Percentiles rank a stretch among this genome's conserved stretches.
Conservation (phyloP, 2,113 vertebrate genomes). For the Falcunculus frontatus region DNA sequence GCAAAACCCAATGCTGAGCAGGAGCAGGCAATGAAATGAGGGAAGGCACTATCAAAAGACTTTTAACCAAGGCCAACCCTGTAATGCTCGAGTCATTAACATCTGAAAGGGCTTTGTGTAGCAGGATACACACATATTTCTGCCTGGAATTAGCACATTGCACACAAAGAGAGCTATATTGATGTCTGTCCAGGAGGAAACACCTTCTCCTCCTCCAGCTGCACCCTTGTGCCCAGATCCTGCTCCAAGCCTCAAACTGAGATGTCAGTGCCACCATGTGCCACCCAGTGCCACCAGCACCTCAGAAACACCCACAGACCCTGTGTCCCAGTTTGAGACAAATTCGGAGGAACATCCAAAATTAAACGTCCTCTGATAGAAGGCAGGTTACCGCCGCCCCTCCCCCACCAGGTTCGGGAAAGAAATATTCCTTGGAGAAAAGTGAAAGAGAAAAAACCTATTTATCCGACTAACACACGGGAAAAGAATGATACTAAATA, state of each 20-base stretch:
- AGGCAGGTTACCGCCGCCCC: too few species aligned
- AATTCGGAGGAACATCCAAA: too few species aligned
- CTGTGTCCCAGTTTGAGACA: not conserved
- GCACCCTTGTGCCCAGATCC: not conserved
- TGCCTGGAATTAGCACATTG: not conserved
- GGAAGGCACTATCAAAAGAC: not conserved
- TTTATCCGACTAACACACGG: too few species aligned
- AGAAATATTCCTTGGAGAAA: too few species aligned
- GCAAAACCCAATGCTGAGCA: not conserved
- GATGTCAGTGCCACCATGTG: not conserved
- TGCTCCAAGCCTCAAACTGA: not conserved
- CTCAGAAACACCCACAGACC: not conserved
- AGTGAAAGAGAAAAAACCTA: too few species aligned
- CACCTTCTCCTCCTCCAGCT: not conserved
- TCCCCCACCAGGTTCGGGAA: too few species aligned
- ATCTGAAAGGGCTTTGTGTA: not conserved
- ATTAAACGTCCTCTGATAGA: too few species aligned
- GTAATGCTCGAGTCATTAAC: not conserved
- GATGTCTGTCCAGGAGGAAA: not conserved
- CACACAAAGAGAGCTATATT: not conserved
- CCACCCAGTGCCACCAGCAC: not conserved
- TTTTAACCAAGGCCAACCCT: not conserved
- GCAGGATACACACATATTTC: not conserved
- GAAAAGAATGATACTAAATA: too few species aligned
- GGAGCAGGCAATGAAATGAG: not conserved